Evolutionary conservation across 2,113 vertebrate genomes (phyloP).

Genomic region (Muntiacus reevesi): DNA sequence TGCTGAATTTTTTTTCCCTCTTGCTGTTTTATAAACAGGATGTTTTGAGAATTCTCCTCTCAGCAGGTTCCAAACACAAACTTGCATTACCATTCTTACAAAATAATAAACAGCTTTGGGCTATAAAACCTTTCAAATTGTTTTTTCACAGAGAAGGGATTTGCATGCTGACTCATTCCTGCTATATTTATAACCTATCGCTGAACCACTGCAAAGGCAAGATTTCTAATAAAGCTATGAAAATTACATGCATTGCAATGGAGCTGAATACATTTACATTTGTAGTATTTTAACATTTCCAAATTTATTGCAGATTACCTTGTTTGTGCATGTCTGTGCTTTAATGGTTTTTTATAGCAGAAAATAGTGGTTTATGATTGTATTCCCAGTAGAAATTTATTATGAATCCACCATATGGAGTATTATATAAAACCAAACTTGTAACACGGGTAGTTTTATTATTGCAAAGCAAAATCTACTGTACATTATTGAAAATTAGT

Average conservation of each 20-base stretch:
- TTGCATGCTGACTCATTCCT: conserved; percentile 87
- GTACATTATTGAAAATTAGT: conserved; percentile 77
- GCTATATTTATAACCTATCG: conserved; percentile 83
- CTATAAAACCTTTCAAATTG: conserved; percentile 84
- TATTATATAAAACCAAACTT: conserved; percentile 81
- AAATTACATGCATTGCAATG: conserved; percentile 84
- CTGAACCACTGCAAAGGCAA: conserved; percentile 78
- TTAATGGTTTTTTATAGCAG: conserved; percentile 85
- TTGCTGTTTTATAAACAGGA: conserved; percentile 68
- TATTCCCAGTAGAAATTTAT: conserved; percentile 86
- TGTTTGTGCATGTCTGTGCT: conserved; percentile 86
- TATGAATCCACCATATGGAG: conserved; percentile 84
- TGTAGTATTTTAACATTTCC: conserved; percentile 82
- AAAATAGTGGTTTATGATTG: conserved; percentile 85
- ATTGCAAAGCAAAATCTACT: conserved; percentile 74
- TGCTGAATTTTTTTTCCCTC: not conserved
- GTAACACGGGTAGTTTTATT: conserved; percentile 78
- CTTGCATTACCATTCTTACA: conserved; percentile 81
- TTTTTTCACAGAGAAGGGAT: conserved; percentile 83
- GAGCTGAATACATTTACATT: conserved; percentile 86
- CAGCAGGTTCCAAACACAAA: conserved; percentile 82
- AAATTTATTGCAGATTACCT: conserved; percentile 89
- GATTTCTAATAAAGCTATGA: conserved; percentile 86
- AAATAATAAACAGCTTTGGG: conserved; percentile 85
- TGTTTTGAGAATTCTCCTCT: conserved; percentile 80